Evolutionary conservation across 2,113 vertebrate genomes (phyloP).

Genomic region (Sylvicapra grimmia): DNA sequence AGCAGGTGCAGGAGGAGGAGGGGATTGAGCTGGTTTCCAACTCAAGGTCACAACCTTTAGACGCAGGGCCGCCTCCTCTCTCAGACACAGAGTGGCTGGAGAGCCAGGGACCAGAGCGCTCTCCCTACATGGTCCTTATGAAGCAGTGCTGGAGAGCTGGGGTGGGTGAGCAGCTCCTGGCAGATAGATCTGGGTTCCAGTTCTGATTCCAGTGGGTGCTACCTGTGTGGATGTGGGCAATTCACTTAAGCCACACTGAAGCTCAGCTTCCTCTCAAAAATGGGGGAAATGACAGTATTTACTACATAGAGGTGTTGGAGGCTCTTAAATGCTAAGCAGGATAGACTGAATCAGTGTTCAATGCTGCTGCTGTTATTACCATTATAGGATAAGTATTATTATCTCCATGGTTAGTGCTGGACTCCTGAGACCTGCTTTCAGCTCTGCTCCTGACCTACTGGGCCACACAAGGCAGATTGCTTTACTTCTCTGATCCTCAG

Average conservation of each 20-base stretch:
- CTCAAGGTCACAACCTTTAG: constrained; percentile 41
- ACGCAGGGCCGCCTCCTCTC: neutral
- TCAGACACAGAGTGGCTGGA: neutral
- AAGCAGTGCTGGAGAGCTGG: too few relatives aligned
- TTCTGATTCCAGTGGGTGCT: neutral
- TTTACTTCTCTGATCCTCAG: neutral
- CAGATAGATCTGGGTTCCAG: neutral
- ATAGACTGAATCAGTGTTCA: neutral
- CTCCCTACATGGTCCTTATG: neutral
- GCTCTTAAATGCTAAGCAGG: neutral
- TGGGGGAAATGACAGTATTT: neutral
- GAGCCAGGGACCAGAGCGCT: neutral
- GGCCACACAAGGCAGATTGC: neutral
- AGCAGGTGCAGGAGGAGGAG: neutral
- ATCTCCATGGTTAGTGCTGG: neutral
- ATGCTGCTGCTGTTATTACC: neutral
- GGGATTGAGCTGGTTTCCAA: neutral
- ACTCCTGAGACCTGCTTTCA: neutral
- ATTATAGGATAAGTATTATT: neutral
- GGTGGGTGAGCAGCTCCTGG: neutral
- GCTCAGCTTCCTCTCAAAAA: neutral
- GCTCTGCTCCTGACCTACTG: neutral
- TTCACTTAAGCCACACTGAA: neutral
- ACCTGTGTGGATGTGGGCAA: neutral
- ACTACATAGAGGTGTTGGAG: neutral